Conservation (phyloP, 2,888 invertebrate genomes). For the Trilocha varians region DNA sequence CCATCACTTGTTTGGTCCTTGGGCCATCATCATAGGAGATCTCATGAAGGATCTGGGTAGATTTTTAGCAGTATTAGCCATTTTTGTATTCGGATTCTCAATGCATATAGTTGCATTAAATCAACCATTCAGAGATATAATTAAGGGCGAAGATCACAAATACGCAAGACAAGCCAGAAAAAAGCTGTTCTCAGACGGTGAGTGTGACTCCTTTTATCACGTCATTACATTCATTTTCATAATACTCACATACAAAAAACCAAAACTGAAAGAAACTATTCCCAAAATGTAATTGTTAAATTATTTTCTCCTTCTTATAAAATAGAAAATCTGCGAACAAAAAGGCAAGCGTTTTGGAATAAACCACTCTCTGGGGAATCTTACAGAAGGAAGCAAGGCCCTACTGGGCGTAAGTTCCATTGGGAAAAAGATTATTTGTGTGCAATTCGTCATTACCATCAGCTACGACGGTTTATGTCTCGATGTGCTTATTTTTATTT, state of each 20-base stretch:
- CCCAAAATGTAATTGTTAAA: constrained; percentile 9
- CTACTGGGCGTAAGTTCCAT: constrained; percentile 76
- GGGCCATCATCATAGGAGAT: constrained; percentile 99
- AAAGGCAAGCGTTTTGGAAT: constrained; percentile 58
- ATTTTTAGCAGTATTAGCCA: constrained; percentile 96
- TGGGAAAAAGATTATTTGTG: constrained; percentile 21
- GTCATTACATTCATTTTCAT: constrained; percentile 8
- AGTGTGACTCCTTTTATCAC: constrained; percentile 26
- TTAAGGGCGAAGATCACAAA: constrained; percentile 74
- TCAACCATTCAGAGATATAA: constrained; percentile 88
- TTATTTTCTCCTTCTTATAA: constrained; percentile 25
- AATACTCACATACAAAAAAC: constrained; percentile 10
- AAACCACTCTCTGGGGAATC: constrained; percentile 52
- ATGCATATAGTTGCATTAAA: constrained; percentile 97
- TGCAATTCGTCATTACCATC: constrained; percentile 11
- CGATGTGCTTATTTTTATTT: constrained; percentile 61
- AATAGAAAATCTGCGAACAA: constrained; percentile 59
- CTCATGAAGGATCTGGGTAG: constrained; percentile 94
- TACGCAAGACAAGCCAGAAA: constrained; percentile 69
- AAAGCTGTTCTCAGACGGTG: constrained; percentile 83
- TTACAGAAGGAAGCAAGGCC: constrained; percentile 77
- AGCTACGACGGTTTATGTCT: constrained; percentile 60
- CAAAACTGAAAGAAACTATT: constrained; percentile 9
- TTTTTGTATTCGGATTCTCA: constrained; percentile 99
- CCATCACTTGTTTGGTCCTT: constrained; percentile 99